A percentile compares a stretch with the other conserved stretches of the same genome.
Conservation (phyloP, 2,113 vertebrate species). For the Sylvilagus bachmani region DNA sequence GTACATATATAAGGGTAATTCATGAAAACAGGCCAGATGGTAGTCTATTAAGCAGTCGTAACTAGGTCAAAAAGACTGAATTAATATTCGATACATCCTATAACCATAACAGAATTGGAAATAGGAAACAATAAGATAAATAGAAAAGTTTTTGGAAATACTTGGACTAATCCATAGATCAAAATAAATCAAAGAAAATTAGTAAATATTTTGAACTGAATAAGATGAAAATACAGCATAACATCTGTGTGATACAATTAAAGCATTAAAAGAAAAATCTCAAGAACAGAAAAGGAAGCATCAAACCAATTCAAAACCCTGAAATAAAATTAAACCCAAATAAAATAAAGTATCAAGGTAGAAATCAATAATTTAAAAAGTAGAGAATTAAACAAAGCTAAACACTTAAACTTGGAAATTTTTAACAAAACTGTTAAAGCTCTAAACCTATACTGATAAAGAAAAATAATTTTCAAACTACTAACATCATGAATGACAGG, state of each 20-base stretch:
- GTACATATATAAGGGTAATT: background rate
- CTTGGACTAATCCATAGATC: background rate
- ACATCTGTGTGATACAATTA: background rate
- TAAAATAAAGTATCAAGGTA: background rate
- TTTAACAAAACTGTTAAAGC: background rate
- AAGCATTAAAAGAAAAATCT: conserved; percentile 6
- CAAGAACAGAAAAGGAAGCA: background rate
- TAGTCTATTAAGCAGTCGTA: background rate
- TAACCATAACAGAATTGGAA: background rate
- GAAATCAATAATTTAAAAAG: background rate
- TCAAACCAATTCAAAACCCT: background rate
- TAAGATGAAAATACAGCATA: conserved; percentile 23
- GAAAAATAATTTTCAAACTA: background rate
- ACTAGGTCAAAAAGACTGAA: background rate
- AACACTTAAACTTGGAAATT: conserved; percentile 4
- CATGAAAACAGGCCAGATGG: background rate
- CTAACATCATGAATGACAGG: background rate
- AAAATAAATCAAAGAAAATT: conserved; percentile 15
- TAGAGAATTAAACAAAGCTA: conserved; percentile 17
- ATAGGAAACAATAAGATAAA: background rate
- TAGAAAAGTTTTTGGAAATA: background rate
- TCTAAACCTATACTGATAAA: background rate
- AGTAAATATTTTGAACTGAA: background rate
- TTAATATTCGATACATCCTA: background rate
- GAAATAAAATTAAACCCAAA: conserved; percentile 13